Evolutionary conservation across 1,140 invertebrate genomes (phyloP).

Genomic region (Polyergus mexicanus): DNA sequence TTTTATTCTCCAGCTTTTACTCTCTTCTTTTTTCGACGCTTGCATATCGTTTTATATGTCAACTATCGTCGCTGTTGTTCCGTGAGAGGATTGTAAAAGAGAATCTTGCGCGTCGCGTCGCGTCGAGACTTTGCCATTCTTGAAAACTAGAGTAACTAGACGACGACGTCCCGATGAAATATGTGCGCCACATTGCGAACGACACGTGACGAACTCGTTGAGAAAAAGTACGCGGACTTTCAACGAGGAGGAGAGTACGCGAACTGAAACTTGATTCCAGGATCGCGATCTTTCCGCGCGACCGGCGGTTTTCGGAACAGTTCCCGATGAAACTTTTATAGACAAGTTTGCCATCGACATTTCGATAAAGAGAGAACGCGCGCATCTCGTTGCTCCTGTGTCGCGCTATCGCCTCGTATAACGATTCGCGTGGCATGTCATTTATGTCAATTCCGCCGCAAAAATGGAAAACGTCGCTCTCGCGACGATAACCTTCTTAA

Average conservation of each 20-base stretch:
- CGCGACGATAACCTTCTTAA: slow-evolving; percentile 33
- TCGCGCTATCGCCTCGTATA: slow-evolving; percentile 15
- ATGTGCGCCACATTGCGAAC: slow-evolving; percentile 57
- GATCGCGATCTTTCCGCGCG: slow-evolving; percentile 44
- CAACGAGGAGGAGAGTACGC: slow-evolving; percentile 40
- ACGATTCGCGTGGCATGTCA: background rate
- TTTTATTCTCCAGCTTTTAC: slow-evolving; percentile 11
- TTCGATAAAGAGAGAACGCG: background rate
- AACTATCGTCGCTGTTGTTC: slow-evolving; percentile 6
- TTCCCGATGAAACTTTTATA: background rate
- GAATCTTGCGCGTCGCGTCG: slow-evolving; percentile 2
- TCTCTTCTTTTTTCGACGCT: background rate
- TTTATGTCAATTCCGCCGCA: slow-evolving; percentile 37
- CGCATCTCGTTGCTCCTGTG: background rate
- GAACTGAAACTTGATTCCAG: slow-evolving; percentile 46
- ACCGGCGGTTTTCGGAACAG: slow-evolving; percentile 7
- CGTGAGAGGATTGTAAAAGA: slow-evolving; percentile 9
- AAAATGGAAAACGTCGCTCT: slow-evolving; percentile 30
- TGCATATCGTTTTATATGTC: slow-evolving; percentile 14
- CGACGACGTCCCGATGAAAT: slow-evolving; percentile 49
- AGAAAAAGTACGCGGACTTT: slow-evolving; percentile 51
- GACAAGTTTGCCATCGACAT: slow-evolving; percentile 12
- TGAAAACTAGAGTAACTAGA: slow-evolving; percentile 43
- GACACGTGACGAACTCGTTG: slow-evolving; percentile 54
- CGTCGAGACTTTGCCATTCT: slow-evolving; percentile 37